Base-by-base conservation (phyloP, 2,797 vertebrate genomes). In the Crocodylus rhombifer region DNA sequence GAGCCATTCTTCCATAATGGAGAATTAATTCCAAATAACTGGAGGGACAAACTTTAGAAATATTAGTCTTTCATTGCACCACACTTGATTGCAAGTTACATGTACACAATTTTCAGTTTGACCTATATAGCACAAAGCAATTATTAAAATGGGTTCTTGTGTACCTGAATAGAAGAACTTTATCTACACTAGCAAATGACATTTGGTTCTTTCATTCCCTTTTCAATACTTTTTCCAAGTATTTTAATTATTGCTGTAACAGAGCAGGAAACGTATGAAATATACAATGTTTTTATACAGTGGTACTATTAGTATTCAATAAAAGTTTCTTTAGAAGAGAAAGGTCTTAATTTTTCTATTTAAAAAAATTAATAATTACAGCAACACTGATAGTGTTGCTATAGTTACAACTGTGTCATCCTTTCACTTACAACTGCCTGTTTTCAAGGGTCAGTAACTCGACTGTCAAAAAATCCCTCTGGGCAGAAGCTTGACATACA, bases 371-470 rank as follows among this genome's bases (percentile, higher is more conserved):
- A 95, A 95, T 95, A 95, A 96, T 96, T 94, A 96, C 92, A 91
- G 95, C 90, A 96, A 95, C 90, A 95, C 94, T 97, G 92, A 92
- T 91, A 91, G 93, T 89, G 96, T 97, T 97, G 96, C 96, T 95
- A 97, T 96, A 97, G 96, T 93, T 97, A 97, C 96, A 25, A 95
- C 92, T 95, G 89, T 96, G 95, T 96, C 96, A 95, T 94, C 85
- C 93, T 96, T 96, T 93, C 96, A 94, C 81, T 92, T 96, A 96
- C 92, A 96, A 88, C 87, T 95, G 79, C 79, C 85, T 0, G 4
- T 96, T 96, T 97, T 96, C 92, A 97, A 95, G 96, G 96, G 96
- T 97, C 96, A 96, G 86, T 95, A 96, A 94, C 93, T 97, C 94
- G 95, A 92, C 95, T 97, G 96, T 95, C 96, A 96, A 96, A 73